phyloP scores from a whole-genome alignment of 1,140 invertebrate species.

The Lordiphosa mommai region DNA sequence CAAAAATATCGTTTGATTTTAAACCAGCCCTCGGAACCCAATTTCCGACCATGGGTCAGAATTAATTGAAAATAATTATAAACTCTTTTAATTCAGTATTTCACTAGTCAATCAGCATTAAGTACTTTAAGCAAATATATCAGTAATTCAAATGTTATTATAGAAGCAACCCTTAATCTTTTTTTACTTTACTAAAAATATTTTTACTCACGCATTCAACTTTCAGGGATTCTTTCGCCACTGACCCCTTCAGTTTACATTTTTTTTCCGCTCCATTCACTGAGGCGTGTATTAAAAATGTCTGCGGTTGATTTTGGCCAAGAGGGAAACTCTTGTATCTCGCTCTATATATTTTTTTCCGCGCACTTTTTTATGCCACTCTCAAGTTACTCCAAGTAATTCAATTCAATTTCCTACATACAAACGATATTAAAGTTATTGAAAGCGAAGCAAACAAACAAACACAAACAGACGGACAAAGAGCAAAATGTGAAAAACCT shows the following conservation, averaged over 20 bases:
- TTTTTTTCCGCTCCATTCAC: neutral
- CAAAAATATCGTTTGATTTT: no score
- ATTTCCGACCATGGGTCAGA: no score
- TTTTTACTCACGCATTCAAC: no score
- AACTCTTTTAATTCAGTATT: no score
- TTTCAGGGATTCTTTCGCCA: neutral
- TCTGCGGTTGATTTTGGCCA: slow-evolving; percentile 24
- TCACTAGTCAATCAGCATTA: no score
- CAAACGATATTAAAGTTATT: slow-evolving; percentile 64
- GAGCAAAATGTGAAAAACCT: slow-evolving; percentile 46
- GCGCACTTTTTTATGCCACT: slow-evolving; percentile 1
- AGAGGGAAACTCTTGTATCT: neutral
- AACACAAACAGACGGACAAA: slow-evolving; percentile 27
- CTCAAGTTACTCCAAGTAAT: slow-evolving; percentile 50
- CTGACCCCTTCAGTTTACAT: neutral
- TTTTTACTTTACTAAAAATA: neutral
- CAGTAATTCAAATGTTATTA: no score
- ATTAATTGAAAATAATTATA: no score
- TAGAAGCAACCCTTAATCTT: no score
- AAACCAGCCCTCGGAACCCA: no score
- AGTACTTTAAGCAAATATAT: no score
- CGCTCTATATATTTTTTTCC: neutral
- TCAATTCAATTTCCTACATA: slow-evolving; percentile 51
- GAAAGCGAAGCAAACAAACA: slow-evolving; percentile 51
- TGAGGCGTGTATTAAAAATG: slow-evolving; percentile 21